These are phyloP conservation scores for Ornithoptera priamus DNA, from an alignment of 2,888 invertebrate species.

Conservation along the genomic window DNA sequence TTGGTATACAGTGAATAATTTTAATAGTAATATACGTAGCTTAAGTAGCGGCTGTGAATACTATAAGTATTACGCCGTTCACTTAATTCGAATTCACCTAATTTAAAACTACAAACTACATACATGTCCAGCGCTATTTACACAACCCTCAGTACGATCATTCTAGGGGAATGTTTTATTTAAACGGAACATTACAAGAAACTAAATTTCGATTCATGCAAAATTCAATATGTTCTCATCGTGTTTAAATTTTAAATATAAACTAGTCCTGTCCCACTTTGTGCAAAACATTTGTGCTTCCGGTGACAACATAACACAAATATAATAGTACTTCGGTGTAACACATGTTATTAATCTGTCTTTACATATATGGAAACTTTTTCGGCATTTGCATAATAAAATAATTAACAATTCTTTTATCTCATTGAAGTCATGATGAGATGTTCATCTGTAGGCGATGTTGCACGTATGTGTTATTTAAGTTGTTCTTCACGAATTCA, in stretches of 20 bases:
- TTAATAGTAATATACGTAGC: not conserved
- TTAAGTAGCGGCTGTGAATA: not conserved
- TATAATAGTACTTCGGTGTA: too few species aligned
- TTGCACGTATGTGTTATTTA: not conserved
- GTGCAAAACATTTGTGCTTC: too few species aligned
- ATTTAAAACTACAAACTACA: slow-evolving; percentile 22
- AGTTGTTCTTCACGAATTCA: not conserved
- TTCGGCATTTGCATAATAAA: not conserved
- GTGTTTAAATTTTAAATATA: too few species aligned
- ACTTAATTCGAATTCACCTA: slow-evolving; percentile 9
- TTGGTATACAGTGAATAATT: slow-evolving; percentile 3
- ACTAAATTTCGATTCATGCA: not conserved
- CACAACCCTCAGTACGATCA: slow-evolving; percentile 22
- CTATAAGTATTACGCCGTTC: slow-evolving; percentile 10
- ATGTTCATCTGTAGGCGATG: not conserved
- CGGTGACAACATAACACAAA: too few species aligned
- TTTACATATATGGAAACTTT: not conserved
- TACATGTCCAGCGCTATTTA: slow-evolving; percentile 19
- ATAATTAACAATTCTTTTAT: not conserved
- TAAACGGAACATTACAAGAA: not conserved
- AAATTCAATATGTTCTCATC: not conserved
- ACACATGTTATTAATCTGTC: not conserved
- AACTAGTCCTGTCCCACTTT: too few species aligned
- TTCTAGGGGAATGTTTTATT: not conserved
- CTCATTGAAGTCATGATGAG: not conserved